A percentile compares a stretch with the other conserved stretches of the same genome.
Evolutionary conservation across 2,113 vertebrate species (phyloP).

Genomic region (Galbula dea): DNA sequence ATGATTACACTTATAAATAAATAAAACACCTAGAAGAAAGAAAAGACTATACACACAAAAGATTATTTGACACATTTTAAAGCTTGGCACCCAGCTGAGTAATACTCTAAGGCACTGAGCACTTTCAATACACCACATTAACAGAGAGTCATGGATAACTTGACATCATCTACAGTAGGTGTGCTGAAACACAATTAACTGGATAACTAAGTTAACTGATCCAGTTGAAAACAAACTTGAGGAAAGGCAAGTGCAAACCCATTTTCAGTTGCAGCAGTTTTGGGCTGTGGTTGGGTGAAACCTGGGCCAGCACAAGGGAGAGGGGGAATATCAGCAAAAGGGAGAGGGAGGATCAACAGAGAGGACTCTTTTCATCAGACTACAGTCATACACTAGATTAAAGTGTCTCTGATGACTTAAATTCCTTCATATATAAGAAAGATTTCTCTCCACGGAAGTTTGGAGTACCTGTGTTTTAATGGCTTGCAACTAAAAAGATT

Average conservation of each 20-base stretch:
- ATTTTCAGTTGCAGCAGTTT: not conserved
- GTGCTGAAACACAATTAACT: not conserved
- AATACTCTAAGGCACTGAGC: not conserved
- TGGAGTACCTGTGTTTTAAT: not conserved
- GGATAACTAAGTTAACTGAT: not conserved
- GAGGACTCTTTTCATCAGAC: not conserved
- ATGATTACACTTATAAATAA: constrained; percentile 15
- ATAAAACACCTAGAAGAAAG: not conserved
- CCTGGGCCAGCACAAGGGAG: not conserved
- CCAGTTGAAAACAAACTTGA: not conserved
- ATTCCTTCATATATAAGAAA: not conserved
- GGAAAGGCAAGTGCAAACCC: not conserved
- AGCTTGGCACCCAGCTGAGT: not conserved
- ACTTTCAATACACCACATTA: not conserved
- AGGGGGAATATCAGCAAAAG: not conserved
- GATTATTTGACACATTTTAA: not conserved
- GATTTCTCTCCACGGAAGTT: not conserved
- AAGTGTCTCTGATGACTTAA: not conserved
- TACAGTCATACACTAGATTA: not conserved
- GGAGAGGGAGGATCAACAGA: not conserved
- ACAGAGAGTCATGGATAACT: not conserved
- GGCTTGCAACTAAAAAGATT: no score
- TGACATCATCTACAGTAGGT: not conserved
- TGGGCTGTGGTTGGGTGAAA: not conserved
- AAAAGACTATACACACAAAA: not conserved